Base-by-base conservation (phyloP, 2,113 vertebrate genomes). In the Verasper variegatus region DNA sequence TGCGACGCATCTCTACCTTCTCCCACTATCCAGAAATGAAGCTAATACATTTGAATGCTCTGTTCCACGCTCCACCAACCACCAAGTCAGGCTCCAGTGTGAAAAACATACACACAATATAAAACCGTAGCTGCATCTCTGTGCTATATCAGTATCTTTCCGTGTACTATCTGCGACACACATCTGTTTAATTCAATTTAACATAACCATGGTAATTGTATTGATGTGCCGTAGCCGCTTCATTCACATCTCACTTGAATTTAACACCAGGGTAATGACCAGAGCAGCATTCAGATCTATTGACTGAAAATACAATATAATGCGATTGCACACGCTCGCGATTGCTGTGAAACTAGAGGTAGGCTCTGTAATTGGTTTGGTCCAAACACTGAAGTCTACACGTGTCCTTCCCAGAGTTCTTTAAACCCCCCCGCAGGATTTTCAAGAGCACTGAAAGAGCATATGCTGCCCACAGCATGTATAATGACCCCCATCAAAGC, bases 391-490 rank as follows among this genome's bases (percentile, higher is more conserved):
- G 26, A 78, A 23, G 78, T 86, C 58, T 24, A 82, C 51, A 24
- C 4, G 17, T 1, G n/a, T 83, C 78, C 83, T 88, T 88, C 52
- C 20, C 55, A 35, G 69, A 86, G 86, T 88, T 86, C 62, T 91
- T 81, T 76, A 80, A 80, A 68, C 54, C 27, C 31, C 31, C 80
- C 51, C 14, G 42, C 56, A 73, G 78, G 86, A 90, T 71, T 85
- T 74, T 45, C 81, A 87, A 88, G 89, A 88, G 81, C 85, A 80
- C 12, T 35, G 75, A 66, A 89, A 86, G 87, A 90, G 75, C 92
- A 92, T 86, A 87, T 89, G 90, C 79, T 82, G 84, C 87, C 79
- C 91, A 83, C 90, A 91, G 93, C 92, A 81, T 91, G 88, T 89
- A 90, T 92, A 94, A 93, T 89, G 91, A 91, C 81, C 82, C 42